Evolutionary conservation across 1,140 invertebrate genomes (phyloP).

Genomic region (Formica exsecta): DNA sequence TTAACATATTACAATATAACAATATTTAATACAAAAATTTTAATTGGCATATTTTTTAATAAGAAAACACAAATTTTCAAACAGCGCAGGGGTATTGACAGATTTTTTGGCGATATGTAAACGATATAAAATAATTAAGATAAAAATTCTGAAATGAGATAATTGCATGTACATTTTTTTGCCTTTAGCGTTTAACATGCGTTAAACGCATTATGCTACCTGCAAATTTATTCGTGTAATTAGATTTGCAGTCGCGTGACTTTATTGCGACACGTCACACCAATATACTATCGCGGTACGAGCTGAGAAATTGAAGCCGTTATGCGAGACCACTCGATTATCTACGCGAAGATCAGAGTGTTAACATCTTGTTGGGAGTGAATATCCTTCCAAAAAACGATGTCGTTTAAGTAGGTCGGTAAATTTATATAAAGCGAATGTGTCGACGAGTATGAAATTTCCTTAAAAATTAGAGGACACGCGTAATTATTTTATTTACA

Average conservation of each 20-base stretch:
- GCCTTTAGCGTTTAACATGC: not conserved
- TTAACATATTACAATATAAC: no score
- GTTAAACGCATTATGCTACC: slow-evolving; percentile 1
- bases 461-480: not conserved
- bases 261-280: slow-evolving; percentile 11
- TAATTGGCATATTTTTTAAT: no score
- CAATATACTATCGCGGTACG: slow-evolving; percentile 17
- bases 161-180: not conserved
- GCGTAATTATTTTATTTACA: not conserved
- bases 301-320: slow-evolving; percentile 53
- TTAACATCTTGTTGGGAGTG: slow-evolving; percentile 14
- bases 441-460: not conserved
- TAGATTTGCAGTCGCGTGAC: slow-evolving; percentile 14
- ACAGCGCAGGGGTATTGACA: not conserved
- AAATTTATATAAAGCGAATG: not conserved
- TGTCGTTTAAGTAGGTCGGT: slow-evolving; percentile 25
- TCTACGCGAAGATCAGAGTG: slow-evolving; percentile 45
- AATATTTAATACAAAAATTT: no score
- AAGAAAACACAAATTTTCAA: no score
- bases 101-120: not conserved
- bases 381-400: slow-evolving; percentile 21
- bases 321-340: slow-evolving; percentile 60
- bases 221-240: slow-evolving; percentile 42
- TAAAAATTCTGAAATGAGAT: not conserved
- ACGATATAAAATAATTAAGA: not conserved